Evolutionary conservation across 2,797 vertebrate genomes (phyloP).

Genomic region (Triplophysa yarkandensis): DNA sequence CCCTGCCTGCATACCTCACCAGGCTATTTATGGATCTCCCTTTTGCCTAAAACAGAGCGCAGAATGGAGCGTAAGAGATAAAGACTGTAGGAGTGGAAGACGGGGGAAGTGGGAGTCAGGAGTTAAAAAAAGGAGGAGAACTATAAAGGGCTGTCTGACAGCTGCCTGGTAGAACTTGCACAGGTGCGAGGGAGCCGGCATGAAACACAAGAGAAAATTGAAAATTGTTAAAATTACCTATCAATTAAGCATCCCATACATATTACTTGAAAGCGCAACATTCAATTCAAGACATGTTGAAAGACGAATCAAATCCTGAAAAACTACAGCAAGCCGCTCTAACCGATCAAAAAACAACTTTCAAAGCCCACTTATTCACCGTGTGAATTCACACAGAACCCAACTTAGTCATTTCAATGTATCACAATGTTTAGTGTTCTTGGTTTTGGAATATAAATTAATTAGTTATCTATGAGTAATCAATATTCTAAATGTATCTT

Average conservation of each 20-base stretch:
- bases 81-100: background rate
- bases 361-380: too few species aligned
- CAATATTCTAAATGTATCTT: too few species aligned
- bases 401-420: too few species aligned
- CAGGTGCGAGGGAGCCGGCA: conserved; percentile 62
- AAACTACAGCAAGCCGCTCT: too few species aligned
- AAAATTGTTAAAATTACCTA: conserved; percentile 33
- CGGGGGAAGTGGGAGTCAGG: conserved; percentile 5
- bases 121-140: conserved; percentile 49
- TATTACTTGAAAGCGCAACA: background rate
- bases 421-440: too few species aligned
- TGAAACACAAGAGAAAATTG: conserved; percentile 28
- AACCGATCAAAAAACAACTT: too few species aligned
- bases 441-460: too few species aligned
- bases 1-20: conserved; percentile 65
- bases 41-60: conserved; percentile 62
- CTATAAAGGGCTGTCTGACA: conserved; percentile 64
- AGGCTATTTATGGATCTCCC: conserved; percentile 75
- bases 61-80: conserved; percentile 42
- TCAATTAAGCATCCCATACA: background rate
- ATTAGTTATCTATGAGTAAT: too few species aligned
- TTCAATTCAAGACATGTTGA: too few species aligned
- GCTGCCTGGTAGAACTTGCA: conserved; percentile 64
- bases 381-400: too few species aligned
- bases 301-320: too few species aligned